Percentiles rank a stretch among this genome's conserved stretches.
phyloP scores from a whole-genome alignment of 2,888 invertebrate genomes.

The Ramazzottius varieornatus region DNA sequence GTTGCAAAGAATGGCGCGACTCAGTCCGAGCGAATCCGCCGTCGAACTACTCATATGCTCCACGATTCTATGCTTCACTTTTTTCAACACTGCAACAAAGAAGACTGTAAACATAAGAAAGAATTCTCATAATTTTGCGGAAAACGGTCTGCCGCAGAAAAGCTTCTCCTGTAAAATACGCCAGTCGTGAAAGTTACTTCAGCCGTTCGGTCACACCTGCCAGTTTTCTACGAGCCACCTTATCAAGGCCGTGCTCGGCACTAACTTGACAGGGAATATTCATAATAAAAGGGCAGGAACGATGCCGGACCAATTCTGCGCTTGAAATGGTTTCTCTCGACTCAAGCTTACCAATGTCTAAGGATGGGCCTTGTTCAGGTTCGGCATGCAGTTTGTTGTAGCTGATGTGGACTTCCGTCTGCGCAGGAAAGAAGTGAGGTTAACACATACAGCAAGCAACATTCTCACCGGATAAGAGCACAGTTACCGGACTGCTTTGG shows the following conservation, averaged over 20 bases:
- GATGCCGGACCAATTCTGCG: too few relatives aligned
- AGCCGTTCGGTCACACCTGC: too few relatives aligned
- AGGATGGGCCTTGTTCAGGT: slow-evolving; percentile 70
- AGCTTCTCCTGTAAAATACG: too few relatives aligned
- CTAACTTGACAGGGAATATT: not conserved
- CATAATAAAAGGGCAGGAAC: not conserved
- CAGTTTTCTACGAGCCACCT: too few relatives aligned
- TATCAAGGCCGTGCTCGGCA: not conserved
- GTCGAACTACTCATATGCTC: slow-evolving; percentile 66
- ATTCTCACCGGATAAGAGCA: too few relatives aligned
- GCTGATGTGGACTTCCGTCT: slow-evolving; percentile 71
- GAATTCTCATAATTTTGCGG: too few relatives aligned
- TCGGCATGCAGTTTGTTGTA: slow-evolving; percentile 96
- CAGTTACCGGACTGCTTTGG: slow-evolving; percentile 31
- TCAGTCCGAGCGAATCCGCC: slow-evolving; percentile 71
- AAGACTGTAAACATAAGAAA: slow-evolving; percentile 6
- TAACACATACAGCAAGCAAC: not conserved
- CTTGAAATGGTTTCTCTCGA: too few relatives aligned
- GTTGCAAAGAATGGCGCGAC: slow-evolving; percentile 85
- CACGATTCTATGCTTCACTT: slow-evolving; percentile 80
- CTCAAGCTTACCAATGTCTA: slow-evolving; percentile 43
- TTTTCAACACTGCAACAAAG: slow-evolving; percentile 44
- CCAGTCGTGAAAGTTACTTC: too few relatives aligned
- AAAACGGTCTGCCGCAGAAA: too few relatives aligned
- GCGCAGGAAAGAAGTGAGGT: slow-evolving; percentile 5